Evolutionary conservation across 2,888 invertebrate genomes (phyloP).

Genomic region (Pandemis cinnamomeana): DNA sequence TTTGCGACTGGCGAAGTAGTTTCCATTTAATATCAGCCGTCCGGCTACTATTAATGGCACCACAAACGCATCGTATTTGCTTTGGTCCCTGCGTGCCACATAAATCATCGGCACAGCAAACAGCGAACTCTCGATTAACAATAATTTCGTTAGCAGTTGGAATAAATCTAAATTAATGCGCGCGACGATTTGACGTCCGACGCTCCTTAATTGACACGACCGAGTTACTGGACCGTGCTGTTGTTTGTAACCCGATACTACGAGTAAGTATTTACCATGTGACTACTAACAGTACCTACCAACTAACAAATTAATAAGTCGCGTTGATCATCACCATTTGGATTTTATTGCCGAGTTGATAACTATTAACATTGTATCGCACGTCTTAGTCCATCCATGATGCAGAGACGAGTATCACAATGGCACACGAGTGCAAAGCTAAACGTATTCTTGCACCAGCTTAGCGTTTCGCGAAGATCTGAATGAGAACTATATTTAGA

Average conservation of each 20-base stretch:
- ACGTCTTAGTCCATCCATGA: background rate
- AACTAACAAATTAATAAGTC: slow-evolving; percentile 67
- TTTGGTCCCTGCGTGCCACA: slow-evolving; percentile 33
- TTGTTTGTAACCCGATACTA: slow-evolving; percentile 64
- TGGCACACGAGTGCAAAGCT: background rate
- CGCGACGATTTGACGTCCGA: slow-evolving; percentile 49
- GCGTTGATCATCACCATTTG: slow-evolving; percentile 44
- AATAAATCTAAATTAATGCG: slow-evolving; percentile 73
- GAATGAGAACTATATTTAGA: slow-evolving; percentile 8
- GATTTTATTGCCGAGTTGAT: background rate
- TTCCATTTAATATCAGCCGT: slow-evolving; percentile 1
- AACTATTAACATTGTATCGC: background rate
- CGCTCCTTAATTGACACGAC: slow-evolving; percentile 72
- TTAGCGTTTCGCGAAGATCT: slow-evolving; percentile 1
- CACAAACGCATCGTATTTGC: slow-evolving; percentile 44
- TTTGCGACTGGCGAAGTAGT: background rate
- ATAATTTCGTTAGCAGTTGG: slow-evolving; percentile 70
- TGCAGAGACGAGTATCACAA: background rate
- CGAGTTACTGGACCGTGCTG: slow-evolving; percentile 69
- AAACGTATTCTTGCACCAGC: background rate
- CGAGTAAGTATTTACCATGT: slow-evolving; percentile 47
- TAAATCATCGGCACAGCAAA: slow-evolving; percentile 40
- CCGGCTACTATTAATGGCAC: slow-evolving; percentile 23
- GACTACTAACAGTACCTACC: slow-evolving; percentile 50
- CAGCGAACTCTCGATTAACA: slow-evolving; percentile 58